Evolutionary conservation across 2,113 vertebrate genomes (phyloP).

Genomic region (Isurus oxyrinchus): DNA sequence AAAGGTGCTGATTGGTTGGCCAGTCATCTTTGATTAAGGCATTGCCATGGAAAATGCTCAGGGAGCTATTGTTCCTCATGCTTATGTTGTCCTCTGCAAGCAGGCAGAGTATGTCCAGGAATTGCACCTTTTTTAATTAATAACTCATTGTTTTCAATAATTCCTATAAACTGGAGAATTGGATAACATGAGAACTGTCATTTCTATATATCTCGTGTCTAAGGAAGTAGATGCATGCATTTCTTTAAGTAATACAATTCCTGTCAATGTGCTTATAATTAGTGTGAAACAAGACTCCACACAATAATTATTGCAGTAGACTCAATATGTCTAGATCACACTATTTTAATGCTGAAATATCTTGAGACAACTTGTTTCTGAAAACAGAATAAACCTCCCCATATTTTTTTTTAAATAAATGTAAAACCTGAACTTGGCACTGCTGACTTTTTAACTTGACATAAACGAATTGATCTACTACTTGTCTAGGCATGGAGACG

Average conservation of each 20-base stretch:
- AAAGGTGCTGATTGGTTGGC: no score
- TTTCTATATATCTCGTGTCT: not conserved
- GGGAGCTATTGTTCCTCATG: no score
- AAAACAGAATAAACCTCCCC: not conserved
- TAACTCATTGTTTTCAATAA: not conserved
- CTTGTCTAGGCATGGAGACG: not conserved
- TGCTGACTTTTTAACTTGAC: not conserved
- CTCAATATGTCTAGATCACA: not conserved
- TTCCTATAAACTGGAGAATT: not conserved
- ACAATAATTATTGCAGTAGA: not conserved
- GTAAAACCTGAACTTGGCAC: not conserved
- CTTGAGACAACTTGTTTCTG: not conserved
- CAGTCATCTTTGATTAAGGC: no score
- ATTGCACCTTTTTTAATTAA: not conserved
- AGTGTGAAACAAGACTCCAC: not conserved
- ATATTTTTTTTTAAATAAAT: not conserved
- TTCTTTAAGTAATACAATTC: not conserved
- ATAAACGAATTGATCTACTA: not conserved
- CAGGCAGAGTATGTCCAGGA: no score
- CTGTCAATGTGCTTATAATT: not conserved
- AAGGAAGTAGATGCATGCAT: not conserved
- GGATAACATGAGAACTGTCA: not conserved
- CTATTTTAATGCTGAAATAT: not conserved
- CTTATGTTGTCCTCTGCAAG: no score
- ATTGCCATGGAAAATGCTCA: no score